Percentiles rank a stretch among this genome's conserved stretches.
phyloP scores from a whole-genome alignment of 2,113 vertebrate species.

The Nipponia nippon region DNA sequence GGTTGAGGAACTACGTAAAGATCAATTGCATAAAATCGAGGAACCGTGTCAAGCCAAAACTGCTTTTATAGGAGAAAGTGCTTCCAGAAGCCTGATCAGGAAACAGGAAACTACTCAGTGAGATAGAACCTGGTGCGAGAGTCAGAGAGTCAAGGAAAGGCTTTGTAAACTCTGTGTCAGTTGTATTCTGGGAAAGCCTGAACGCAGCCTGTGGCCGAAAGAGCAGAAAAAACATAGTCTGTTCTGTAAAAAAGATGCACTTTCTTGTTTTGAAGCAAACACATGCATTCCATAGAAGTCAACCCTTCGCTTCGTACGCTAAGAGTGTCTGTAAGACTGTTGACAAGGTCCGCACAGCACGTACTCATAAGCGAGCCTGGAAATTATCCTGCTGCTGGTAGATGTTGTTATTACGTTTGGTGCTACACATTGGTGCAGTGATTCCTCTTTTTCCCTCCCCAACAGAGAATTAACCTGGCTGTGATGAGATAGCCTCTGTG shows the following conservation, averaged over 20 bases:
- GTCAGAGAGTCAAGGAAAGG: background rate
- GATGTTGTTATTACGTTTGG: too few species aligned
- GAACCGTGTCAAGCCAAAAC: background rate
- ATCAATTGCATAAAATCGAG: background rate
- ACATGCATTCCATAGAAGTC: background rate
- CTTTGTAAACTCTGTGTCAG: background rate
- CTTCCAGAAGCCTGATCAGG: background rate
- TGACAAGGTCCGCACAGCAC: background rate
- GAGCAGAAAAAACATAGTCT: background rate
- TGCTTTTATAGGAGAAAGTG: background rate
- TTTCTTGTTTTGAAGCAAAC: background rate
- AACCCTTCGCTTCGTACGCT: background rate
- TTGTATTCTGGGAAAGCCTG: background rate
- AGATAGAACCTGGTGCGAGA: background rate
- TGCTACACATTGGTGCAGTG: fast-evolving
- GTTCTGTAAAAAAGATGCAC: background rate
- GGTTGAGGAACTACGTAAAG: background rate
- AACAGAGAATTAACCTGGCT: background rate
- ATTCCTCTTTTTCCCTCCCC: background rate
- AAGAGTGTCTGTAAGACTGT: background rate
- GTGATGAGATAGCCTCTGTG: background rate
- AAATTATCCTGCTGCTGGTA: background rate
- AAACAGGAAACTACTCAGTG: background rate
- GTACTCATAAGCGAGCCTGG: background rate
- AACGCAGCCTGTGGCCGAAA: background rate